These are phyloP conservation scores for Leptogaster cylindrica DNA, from an alignment of 2,888 invertebrate species.

Conservation along the genomic window DNA sequence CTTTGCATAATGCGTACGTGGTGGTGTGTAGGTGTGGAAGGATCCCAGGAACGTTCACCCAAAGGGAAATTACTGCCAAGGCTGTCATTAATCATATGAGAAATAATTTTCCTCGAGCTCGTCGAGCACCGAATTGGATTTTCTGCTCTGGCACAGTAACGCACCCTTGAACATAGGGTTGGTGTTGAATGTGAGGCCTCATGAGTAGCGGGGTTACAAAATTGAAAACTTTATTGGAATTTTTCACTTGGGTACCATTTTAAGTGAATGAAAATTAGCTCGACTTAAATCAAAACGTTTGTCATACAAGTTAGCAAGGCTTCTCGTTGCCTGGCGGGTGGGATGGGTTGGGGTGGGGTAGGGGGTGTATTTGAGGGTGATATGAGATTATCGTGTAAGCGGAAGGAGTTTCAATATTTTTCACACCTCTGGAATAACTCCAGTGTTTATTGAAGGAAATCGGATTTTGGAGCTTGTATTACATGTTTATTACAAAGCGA, in stretches of 20 bases:
- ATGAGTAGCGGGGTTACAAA: not conserved
- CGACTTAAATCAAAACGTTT: slow-evolving; percentile 40
- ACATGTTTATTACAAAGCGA: too few species aligned
- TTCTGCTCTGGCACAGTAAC: not conserved
- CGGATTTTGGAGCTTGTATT: too few species aligned
- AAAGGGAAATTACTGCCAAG: slow-evolving; percentile 33
- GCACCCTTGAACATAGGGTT: too few species aligned
- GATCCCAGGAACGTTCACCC: slow-evolving; percentile 16
- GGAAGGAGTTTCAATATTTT: too few species aligned
- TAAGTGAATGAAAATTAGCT: slow-evolving; percentile 41
- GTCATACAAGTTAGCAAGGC: too few species aligned
- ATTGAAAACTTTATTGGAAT: slow-evolving; percentile 41
- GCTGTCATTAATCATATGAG: slow-evolving; percentile 38
- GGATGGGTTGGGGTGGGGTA: too few species aligned
- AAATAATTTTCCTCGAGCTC: slow-evolving; percentile 35
- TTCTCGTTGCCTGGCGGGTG: too few species aligned
- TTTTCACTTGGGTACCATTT: slow-evolving; percentile 41
- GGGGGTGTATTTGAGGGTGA: too few species aligned
- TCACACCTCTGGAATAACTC: too few species aligned
- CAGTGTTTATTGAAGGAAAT: too few species aligned
- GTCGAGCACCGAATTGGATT: slow-evolving; percentile 34
- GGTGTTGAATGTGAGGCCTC: not conserved
- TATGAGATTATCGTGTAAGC: too few species aligned
- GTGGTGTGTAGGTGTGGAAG: slow-evolving; percentile 18
- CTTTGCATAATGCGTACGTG: slow-evolving; percentile 33